These are phyloP conservation scores for Sigmodon hispidus DNA, from an alignment of 2,113 vertebrate genomes.

Conservation along the genomic window DNA sequence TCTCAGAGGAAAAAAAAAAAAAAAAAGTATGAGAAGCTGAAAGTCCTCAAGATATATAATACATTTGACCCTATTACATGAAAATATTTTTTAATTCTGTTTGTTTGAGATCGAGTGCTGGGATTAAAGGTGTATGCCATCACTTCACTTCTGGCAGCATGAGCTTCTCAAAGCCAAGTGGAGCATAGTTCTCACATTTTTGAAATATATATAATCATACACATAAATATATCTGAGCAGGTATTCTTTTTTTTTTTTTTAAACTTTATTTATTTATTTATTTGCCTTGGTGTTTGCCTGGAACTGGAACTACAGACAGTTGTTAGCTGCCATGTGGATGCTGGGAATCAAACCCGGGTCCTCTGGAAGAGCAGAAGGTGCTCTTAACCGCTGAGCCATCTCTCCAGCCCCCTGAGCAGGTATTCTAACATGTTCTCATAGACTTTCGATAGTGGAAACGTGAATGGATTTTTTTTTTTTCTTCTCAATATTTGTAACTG, in stretches of 20 bases:
- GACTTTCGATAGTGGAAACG: neutral
- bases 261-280: too few relatives aligned
- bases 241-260: too few relatives aligned
- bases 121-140: neutral
- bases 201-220: neutral
- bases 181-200: neutral
- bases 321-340: too few relatives aligned
- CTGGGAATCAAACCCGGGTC: too few relatives aligned
- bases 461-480: neutral
- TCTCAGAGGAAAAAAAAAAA: neutral
- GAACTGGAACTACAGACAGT: too few relatives aligned
- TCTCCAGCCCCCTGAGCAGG: too few relatives aligned
- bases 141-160: neutral
- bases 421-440: neutral
- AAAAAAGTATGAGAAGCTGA: neutral
- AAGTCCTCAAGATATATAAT: neutral
- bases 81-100: neutral
- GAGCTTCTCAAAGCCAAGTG: neutral
- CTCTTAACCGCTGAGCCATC: too few relatives aligned
- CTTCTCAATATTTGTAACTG: neutral
- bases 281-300: too few relatives aligned
- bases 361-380: too few relatives aligned
- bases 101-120: neutral
- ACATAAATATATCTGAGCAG: neutral
- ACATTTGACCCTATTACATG: neutral